Evolutionary conservation across 2,797 vertebrate species (phyloP).

Genomic region (Monodelphis domestica): DNA sequence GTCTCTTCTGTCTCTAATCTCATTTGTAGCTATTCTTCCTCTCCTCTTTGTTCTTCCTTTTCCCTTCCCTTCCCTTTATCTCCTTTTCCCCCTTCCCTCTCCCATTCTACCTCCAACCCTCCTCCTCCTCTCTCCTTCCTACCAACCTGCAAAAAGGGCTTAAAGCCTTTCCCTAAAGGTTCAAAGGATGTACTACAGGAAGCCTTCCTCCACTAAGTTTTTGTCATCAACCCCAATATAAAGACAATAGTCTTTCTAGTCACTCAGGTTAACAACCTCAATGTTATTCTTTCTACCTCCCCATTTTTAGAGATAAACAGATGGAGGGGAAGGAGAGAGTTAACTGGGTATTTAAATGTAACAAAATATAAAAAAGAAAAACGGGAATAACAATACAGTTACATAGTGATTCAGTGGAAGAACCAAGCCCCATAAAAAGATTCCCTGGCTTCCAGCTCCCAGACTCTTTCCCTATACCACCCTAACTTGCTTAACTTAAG

Average conservation of each 20-base stretch:
- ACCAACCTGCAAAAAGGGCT: not conserved
- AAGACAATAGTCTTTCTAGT: not conserved
- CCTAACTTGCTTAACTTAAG: not conserved
- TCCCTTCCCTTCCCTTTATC: not conserved
- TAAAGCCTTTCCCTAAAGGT: not conserved
- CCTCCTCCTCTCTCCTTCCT: not conserved
- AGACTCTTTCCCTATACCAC: not conserved
- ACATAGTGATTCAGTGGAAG: not conserved
- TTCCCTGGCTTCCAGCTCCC: not conserved
- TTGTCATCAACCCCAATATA: not conserved
- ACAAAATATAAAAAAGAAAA: too few relatives aligned
- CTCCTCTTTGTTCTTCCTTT: not conserved
- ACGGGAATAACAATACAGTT: not conserved
- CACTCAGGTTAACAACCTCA: not conserved
- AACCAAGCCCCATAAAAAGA: not conserved
- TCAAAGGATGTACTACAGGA: not conserved
- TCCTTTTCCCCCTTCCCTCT: not conserved
- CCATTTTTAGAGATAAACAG: not conserved
- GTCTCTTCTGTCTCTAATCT: not conserved
- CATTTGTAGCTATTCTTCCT: fast-evolving
- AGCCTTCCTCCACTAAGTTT: not conserved
- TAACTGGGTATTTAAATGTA: too few relatives aligned
- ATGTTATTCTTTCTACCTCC: not conserved
- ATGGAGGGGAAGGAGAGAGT: too few relatives aligned
- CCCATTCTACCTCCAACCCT: not conserved